Evolutionary conservation across 30 jellyfish, hydroid and myxozoan genomes (phyloP).

Genomic region (Turritopsis dohrnii): DNA sequence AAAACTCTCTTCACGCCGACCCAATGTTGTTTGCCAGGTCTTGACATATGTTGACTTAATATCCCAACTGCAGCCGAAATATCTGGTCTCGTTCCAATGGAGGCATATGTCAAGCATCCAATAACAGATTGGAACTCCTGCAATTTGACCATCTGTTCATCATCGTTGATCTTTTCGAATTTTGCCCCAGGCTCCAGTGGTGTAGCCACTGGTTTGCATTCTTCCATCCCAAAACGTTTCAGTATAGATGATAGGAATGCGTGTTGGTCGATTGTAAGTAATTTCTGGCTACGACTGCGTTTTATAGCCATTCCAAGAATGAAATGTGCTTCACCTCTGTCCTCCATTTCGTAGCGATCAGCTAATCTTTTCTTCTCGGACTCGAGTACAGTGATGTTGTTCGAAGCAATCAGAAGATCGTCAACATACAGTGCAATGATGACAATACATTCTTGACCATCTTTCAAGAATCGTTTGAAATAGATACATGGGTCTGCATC

Average conservation of each 20-base stretch:
- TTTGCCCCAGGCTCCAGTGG: constrained; percentile 26
- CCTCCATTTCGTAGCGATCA: constrained; percentile 22
- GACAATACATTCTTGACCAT: not conserved
- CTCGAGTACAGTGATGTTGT: constrained; percentile 18
- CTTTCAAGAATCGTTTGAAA: constrained; percentile 7
- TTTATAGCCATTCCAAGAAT: constrained; percentile 43
- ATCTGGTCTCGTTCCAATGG: constrained; percentile 48
- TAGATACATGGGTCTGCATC: constrained; percentile 51
- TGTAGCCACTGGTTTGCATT: constrained; percentile 42
- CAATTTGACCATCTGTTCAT: constrained; percentile 6
- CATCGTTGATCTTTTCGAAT: constrained; percentile 17
- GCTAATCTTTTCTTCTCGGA: constrained; percentile 14
- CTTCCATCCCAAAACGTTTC: constrained; percentile 39
- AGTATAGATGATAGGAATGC: constrained; percentile 29
- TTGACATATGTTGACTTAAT: constrained; percentile 32
- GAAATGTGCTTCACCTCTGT: constrained; percentile 30
- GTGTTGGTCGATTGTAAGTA: constrained; percentile 26
- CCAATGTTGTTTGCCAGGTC: constrained; percentile 50
- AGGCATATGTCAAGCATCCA: constrained; percentile 33
- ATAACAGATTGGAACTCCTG: constrained; percentile 27
- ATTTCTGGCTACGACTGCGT: constrained; percentile 29
- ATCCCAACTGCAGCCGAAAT: constrained; percentile 43
- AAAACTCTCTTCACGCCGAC: constrained; percentile 30
- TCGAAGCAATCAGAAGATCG: constrained; percentile 29
- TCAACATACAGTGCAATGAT: constrained; percentile 22